Percentiles rank a stretch among this genome's conserved stretches.
Conservation (phyloP, 2,888 invertebrate species). For the Chloroclysta siterata region DNA sequence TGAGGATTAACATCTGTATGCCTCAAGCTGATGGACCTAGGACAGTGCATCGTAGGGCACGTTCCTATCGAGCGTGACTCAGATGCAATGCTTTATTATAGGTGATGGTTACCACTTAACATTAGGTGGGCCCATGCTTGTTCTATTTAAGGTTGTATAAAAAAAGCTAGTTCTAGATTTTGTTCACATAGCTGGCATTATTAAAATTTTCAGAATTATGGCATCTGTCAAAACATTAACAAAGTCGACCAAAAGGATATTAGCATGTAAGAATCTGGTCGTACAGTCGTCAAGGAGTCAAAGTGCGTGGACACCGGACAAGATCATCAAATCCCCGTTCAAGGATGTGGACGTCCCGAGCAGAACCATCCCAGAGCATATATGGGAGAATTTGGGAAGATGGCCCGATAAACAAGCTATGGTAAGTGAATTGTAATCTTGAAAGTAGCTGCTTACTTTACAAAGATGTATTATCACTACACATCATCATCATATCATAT, state of each 20-base stretch:
- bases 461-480: no score
- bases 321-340: conserved; percentile 76
- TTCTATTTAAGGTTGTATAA: no score
- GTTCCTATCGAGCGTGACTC: no score
- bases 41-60: no score
- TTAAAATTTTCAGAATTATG: conserved; percentile 51
- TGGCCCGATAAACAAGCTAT: conserved; percentile 87
- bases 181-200: not conserved
- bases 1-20: no score
- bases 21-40: no score
- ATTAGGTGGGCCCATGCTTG: no score
- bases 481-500: no score
- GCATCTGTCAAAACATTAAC: conserved; percentile 44
- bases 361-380: conserved; percentile 82
- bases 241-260: conserved; percentile 44
- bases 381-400: conserved; percentile 85
- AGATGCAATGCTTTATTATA: no score
- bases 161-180: no score
- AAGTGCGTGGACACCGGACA: conserved; percentile 63
- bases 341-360: conserved; percentile 78
- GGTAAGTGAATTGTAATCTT: conserved; percentile 80
- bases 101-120: no score
- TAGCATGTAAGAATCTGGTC: conserved; percentile 39
- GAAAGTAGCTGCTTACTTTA: no score
- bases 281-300: conserved; percentile 33